Base-by-base conservation (phyloP, 2,797 vertebrate species). In the Diplodus puntazzo region DNA sequence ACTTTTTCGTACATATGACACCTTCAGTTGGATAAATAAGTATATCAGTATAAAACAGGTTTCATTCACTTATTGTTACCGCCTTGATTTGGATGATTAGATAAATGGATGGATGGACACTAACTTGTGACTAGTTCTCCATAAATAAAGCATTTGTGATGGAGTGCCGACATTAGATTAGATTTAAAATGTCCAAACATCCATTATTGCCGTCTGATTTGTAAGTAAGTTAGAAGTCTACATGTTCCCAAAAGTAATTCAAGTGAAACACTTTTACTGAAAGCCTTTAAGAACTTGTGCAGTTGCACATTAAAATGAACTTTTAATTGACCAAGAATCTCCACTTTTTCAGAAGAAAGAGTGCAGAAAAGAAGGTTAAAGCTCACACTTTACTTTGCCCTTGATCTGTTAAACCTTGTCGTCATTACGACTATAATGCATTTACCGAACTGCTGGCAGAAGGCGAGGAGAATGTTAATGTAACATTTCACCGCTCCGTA, bases 381-480 rank as follows among this genome's bases (percentile, higher is more conserved):
- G 27, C 42, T 21, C 20, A 21, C 53, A 48, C 12, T 69, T 80
- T 69, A 23, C 57, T 73, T 52, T 71, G 65, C 23, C 59, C 75
- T 68, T 80, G 58, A 69, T 45, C 58, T 69, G 61, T n/a, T 6
- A 48, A 74, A 77, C 23, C 30, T 60, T 14, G 62, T 53, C 21
- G 34, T 34, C 9, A 21, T 65, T 55, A 49, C 48, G n/a, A 59
- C 25, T 64, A 18, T 61, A 21, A 72, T 34, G 11, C 23, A 81
- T 72, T 77, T 62, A 58, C 27, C n/a, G 75, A 46, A 68, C 39
- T 55, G 42, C 43, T n/a, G 65, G 69, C 17, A 72, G 49, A 66
- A 52, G 48, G 39, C 16, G 64, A 60, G 52, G 52, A 46, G 69
- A 77, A 67, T 67, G 57, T 54, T 74, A 73, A 82, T 80, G 8